Evolutionary conservation across 2,113 vertebrate genomes (phyloP), one percentile per base, ranked within the genome.

Genomic region (Sphaerodactylus townsendi): DNA sequence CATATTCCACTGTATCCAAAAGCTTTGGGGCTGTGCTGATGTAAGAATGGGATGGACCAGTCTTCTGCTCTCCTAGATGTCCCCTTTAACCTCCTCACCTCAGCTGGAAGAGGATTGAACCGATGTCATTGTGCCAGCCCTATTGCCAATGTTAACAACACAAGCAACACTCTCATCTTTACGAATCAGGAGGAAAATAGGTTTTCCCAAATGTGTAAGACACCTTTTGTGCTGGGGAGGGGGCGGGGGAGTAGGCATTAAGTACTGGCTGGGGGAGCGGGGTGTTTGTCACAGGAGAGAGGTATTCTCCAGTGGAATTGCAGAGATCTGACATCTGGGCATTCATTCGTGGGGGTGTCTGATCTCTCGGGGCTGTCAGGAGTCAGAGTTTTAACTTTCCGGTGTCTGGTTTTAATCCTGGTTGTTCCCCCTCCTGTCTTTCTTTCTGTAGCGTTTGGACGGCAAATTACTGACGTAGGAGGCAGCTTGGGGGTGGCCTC

Each of bases 401-500:
- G 3, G 39, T 44, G 9, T 15, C 64, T 84, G 82, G 65, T 70
- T 77, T 69, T 19, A 59, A 62, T 84, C 82, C 75, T 33, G 33
- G 65, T 59, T 39, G 15, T 4, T 28, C 48, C 65, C 68, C 73
- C 46, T 28, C 41, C 76, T 64, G 5, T 77, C 21, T 79, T 35
- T n/a, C 92, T 28, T 94, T 81, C 90, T 80, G 19, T 5, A 77
- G 39, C 73, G 83, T 53, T 2, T 30, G 30, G 96, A 81, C 39
- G 19, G 68, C 68, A 59, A 81, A 81, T 81, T 48, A 71, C 79
- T 95, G 96, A 46, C 92, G 96, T 96, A 96, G 96, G 94, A 95
- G 94, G 96, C 96, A 94, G 93, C 95, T 95, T 73, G 93, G 95
- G 94, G 96, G 95, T 95, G 96, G 94, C 93, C 91, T 64, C 44